These are phyloP conservation scores for Hassar affinis DNA, from an alignment of 2,113 vertebrate genomes.

Conservation along the genomic window DNA sequence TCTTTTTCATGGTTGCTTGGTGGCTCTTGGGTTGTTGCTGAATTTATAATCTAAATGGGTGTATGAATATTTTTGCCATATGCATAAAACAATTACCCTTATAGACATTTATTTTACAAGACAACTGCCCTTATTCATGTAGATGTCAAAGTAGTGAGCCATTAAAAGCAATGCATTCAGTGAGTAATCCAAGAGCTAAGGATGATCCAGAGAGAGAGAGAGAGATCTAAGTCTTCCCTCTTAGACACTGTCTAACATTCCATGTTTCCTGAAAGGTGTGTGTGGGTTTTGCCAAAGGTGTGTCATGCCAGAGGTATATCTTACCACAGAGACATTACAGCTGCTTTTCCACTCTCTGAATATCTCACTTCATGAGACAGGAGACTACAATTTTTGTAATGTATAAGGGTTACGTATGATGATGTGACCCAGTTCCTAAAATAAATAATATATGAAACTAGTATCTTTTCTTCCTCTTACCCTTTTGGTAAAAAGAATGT, in stretches of 20 bases:
- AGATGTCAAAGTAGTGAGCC: background rate
- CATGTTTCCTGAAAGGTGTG: background rate
- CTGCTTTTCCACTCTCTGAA: background rate
- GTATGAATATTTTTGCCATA: no score
- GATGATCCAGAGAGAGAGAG: background rate
- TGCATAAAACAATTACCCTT: background rate
- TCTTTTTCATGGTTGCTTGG: no score
- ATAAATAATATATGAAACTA: constrained; percentile 9
- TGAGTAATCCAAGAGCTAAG: background rate
- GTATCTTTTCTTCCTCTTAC: background rate
- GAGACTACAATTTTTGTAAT: background rate
- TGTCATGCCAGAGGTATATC: background rate
- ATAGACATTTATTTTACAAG: background rate
- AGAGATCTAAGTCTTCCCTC: constrained; percentile 28
- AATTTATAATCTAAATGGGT: background rate
- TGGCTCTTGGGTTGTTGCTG: no score
- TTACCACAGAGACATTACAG: background rate
- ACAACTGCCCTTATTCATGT: background rate
- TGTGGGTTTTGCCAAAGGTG: background rate
- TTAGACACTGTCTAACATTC: background rate
- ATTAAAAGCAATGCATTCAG: background rate
- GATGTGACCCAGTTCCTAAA: constrained; percentile 22
- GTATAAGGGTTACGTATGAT: background rate
- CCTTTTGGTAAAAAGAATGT: background rate
- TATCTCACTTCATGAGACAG: background rate